These are phyloP conservation scores for Watsonalla binaria DNA, from an alignment of 2,888 invertebrate genomes.

Conservation along the genomic window DNA sequence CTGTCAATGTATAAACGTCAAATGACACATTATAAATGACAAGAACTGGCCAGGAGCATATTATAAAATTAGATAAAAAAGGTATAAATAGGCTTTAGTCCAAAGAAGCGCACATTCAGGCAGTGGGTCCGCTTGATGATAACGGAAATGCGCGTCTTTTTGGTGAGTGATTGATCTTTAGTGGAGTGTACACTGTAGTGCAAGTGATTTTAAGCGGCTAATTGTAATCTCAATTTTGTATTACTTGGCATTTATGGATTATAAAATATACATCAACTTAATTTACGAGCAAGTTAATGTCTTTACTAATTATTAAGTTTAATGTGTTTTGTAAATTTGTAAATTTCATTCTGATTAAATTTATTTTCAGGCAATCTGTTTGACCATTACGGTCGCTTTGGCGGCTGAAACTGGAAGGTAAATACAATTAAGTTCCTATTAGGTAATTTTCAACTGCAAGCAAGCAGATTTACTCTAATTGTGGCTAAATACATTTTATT, in stretches of 20 bases:
- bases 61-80: slow-evolving; percentile 64
- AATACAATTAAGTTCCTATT: slow-evolving; percentile 11
- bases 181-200: slow-evolving; percentile 1
- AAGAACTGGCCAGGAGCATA: slow-evolving; percentile 52
- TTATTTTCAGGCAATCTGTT: slow-evolving; percentile 49
- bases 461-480: too few relatives aligned
- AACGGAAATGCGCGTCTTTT: slow-evolving; percentile 61
- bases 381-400: slow-evolving; percentile 51
- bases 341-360: neutral
- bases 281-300: slow-evolving; percentile 11
- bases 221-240: neutral
- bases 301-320: slow-evolving; percentile 3
- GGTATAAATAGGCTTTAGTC: slow-evolving; percentile 67
- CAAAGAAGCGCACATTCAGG: slow-evolving; percentile 59
- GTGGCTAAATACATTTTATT: too few relatives aligned
- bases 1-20: slow-evolving; percentile 51
- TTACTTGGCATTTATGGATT: neutral
- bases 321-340: slow-evolving; percentile 1
- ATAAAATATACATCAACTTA: slow-evolving; percentile 4
- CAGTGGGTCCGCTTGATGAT: slow-evolving; percentile 49
- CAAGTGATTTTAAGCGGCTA: neutral
- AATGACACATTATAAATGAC: slow-evolving; percentile 59
- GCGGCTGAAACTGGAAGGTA: slow-evolving; percentile 48
- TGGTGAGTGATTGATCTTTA: slow-evolving; percentile 46
- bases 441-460: too few relatives aligned